phyloP scores from a whole-genome alignment of 2,113 vertebrate species.

The Aptenodytes patagonicus region DNA sequence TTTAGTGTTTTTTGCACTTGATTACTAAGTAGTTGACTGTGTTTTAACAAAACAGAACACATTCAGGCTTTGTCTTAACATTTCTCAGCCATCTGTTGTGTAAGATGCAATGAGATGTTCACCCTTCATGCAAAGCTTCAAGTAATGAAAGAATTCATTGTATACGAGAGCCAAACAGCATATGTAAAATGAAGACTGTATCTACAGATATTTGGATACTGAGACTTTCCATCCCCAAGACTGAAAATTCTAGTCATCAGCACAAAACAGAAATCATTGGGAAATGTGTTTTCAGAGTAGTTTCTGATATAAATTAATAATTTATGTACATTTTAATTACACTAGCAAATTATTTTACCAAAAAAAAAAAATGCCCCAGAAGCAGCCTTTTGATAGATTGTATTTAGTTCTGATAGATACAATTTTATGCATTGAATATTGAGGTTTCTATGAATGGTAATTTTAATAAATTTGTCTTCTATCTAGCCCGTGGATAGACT shows the following conservation, averaged over 20 bases:
- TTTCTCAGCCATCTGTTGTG: not conserved
- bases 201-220: not conserved
- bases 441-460: not conserved
- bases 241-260: not conserved
- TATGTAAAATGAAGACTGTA: not conserved
- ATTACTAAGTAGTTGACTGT: not conserved
- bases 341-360: not conserved
- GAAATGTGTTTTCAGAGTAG: not conserved
- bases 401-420: not conserved
- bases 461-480: not conserved
- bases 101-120: not conserved
- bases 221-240: not conserved
- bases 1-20: not conserved
- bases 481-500: not conserved
- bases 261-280: not conserved
- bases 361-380: not conserved
- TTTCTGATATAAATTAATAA: not conserved
- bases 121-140: not conserved
- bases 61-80: not conserved
- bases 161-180: not conserved
- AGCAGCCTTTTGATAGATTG: not conserved
- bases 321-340: not conserved
- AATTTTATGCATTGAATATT: not conserved
- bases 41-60: not conserved
- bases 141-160: slow-evolving; percentile 7